phyloP scores from a whole-genome alignment of 2,113 vertebrate genomes.

The Sorex araneus region DNA sequence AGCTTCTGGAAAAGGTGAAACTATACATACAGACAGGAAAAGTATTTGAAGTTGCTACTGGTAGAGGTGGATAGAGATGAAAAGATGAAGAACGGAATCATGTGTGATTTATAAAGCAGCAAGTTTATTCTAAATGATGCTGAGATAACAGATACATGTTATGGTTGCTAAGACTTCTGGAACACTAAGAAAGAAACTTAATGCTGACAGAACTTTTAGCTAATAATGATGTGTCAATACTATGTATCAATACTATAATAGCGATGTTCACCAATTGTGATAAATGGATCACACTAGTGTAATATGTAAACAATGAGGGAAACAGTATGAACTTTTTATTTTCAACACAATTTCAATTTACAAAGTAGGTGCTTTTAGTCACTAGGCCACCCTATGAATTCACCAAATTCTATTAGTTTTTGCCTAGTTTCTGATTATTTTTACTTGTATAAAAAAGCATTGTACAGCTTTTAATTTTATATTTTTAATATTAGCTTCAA shows the following conservation, averaged over 20 bases:
- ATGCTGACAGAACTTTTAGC: neutral
- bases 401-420: neutral
- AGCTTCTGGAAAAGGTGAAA: conserved; percentile 19
- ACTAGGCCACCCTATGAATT: too few species aligned
- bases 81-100: neutral
- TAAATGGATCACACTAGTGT: neutral
- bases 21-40: neutral
- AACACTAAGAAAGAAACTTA: neutral
- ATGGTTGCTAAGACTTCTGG: neutral
- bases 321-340: neutral
- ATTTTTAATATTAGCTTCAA: neutral
- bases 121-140: neutral
- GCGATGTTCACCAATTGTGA: neutral
- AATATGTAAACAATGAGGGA: neutral
- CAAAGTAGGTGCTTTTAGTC: neutral
- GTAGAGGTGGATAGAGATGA: too few species aligned
- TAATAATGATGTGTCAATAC: neutral
- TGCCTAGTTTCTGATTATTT: neutral
- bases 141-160: neutral
- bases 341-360: neutral
- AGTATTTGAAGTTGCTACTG: neutral
- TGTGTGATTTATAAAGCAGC: neutral
- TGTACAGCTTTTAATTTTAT: neutral
- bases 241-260: neutral
- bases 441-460: neutral